A percentile compares a stretch with the other conserved stretches of the same genome.
Evolutionary conservation across 2,888 invertebrate species (phyloP).

Genomic region (Philopedon plagiatum): DNA sequence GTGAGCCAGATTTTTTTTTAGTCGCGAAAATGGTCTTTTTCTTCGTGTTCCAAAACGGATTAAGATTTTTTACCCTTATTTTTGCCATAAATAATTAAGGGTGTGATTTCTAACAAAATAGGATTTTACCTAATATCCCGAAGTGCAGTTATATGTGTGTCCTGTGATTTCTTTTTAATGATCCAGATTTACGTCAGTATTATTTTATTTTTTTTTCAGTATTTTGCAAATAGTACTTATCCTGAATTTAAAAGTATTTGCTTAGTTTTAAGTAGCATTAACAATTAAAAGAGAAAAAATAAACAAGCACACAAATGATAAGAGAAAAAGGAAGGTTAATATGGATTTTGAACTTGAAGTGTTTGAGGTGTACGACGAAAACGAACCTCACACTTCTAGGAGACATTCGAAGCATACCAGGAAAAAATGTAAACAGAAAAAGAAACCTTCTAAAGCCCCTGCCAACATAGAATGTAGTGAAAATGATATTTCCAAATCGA

Average conservation of each 20-base stretch:
- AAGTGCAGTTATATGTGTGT: constrained; percentile 21
- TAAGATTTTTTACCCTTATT: background rate
- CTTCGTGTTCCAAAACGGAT: background rate
- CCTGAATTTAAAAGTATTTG: constrained; percentile 12
- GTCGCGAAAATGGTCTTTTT: constrained; percentile 20
- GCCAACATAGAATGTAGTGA: constrained; percentile 58
- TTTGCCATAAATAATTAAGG: background rate
- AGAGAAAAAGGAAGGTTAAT: constrained; percentile 28
- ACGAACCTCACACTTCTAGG: constrained; percentile 62
- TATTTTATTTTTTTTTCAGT: constrained; percentile 7
- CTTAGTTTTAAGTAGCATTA: constrained; percentile 17
- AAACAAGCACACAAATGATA: constrained; percentile 48
- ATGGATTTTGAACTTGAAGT: constrained; percentile 72
- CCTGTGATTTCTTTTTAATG: constrained; percentile 30
- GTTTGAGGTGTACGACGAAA: constrained; percentile 68
- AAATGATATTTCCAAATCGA: constrained; percentile 64
- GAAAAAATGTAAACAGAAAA: constrained; percentile 68
- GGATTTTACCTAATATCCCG: background rate
- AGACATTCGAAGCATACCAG: constrained; percentile 66
- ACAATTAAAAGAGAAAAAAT: constrained; percentile 35
- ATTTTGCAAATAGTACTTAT: constrained; percentile 20
- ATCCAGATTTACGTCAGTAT: constrained; percentile 16
- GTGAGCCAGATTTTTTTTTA: background rate
- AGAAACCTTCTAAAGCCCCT: constrained; percentile 58
- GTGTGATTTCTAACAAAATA: constrained; percentile 13